Percentiles rank a stretch among this genome's conserved stretches.
These are phyloP conservation scores for Pyrgilauda ruficollis DNA, from an alignment of 2,113 vertebrate species.

Conservation along the genomic window DNA sequence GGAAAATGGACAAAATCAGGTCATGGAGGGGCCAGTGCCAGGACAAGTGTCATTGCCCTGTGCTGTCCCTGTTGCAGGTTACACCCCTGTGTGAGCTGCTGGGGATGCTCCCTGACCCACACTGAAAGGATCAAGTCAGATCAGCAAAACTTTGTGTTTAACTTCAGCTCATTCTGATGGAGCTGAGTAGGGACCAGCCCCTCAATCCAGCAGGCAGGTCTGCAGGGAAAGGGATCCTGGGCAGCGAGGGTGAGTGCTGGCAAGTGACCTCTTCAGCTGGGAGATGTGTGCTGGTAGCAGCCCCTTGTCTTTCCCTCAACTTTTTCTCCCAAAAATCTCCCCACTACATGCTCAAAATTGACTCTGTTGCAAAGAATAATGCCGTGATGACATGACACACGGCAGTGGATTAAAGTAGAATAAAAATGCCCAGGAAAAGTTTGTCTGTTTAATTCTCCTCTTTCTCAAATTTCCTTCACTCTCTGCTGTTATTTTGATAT, in stretches of 20 bases:
- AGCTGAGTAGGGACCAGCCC: not conserved
- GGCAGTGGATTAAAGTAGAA: not conserved
- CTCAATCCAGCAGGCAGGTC: not conserved
- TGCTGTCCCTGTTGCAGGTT: not conserved
- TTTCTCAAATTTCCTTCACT: not conserved
- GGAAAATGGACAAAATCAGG: not conserved
- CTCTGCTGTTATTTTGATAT: not conserved
- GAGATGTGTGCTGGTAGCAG: not conserved
- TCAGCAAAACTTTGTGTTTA: not conserved
- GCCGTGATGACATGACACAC: not conserved
- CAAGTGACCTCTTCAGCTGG: not conserved
- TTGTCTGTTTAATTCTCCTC: not conserved
- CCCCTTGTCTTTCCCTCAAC: not conserved
- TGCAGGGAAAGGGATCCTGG: not conserved
- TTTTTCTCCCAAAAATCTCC: not conserved
- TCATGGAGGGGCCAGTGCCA: not conserved
- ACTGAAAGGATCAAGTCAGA: not conserved
- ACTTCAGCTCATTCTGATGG: not conserved
- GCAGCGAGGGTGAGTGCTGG: accelerated
- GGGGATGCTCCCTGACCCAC: not conserved
- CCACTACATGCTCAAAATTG: accelerated
- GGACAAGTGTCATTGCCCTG: not conserved
- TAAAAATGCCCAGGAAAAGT: not conserved
- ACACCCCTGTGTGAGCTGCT: not conserved
- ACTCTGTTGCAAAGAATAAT: not conserved